Conservation (phyloP, 2,113 vertebrate species). For the Cercopithecus mona region DNA sequence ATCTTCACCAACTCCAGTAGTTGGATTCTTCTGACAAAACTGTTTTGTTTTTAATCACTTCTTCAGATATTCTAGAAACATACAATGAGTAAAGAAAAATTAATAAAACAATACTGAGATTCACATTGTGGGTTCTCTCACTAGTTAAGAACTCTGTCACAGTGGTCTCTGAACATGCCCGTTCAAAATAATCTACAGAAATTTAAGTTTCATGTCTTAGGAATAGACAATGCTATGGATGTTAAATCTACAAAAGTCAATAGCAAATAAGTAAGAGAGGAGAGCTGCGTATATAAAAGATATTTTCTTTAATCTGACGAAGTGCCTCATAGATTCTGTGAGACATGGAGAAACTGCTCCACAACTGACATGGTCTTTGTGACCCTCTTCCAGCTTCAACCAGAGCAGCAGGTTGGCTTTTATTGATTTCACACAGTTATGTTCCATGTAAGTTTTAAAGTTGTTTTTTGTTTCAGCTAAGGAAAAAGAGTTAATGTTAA, state of each 20-base stretch:
- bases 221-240: fast-evolving
- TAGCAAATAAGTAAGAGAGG: background rate
- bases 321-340: background rate
- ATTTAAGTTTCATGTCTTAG: background rate
- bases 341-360: background rate
- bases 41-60: background rate
- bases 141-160: too few relatives aligned
- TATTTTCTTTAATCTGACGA: background rate
- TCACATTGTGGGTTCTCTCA: fast-evolving
- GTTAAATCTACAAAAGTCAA: background rate
- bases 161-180: fast-evolving
- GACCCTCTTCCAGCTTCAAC: too few relatives aligned
- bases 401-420: background rate
- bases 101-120: background rate
- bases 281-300: fast-evolving
- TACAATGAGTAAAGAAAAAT: fast-evolving
- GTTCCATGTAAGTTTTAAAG: background rate
- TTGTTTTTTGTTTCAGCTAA: background rate
- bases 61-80: background rate
- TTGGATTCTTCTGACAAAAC: background rate
- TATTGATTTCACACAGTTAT: fast-evolving
- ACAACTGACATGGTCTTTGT: fast-evolving
- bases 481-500: background rate
- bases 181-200: background rate
- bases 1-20: background rate